A percentile compares a stretch with the other conserved stretches of the same genome.
Conservation (phyloP, 2,797 vertebrate species). For the Lateolabrax maculatus region DNA sequence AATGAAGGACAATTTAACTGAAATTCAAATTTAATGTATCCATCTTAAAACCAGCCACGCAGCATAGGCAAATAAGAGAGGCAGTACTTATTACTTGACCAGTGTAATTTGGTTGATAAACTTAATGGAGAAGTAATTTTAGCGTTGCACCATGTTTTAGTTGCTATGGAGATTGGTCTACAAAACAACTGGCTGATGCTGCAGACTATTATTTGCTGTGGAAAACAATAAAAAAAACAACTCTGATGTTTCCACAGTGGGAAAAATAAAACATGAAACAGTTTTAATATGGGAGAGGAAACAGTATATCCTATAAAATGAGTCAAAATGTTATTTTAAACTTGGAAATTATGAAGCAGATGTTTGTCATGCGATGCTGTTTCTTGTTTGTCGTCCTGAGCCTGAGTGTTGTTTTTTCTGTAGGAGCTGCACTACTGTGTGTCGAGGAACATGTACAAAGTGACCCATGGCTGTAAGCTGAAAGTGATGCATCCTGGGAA, state of each 20-base stretch:
- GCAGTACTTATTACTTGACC: slow-evolving; percentile 26
- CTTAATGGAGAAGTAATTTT: slow-evolving; percentile 52
- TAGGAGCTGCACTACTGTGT: slow-evolving; percentile 93
- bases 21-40: slow-evolving; percentile 31
- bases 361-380: slow-evolving; percentile 4
- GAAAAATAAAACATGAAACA: slow-evolving; percentile 14
- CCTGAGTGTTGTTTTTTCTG: slow-evolving; percentile 14
- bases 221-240: slow-evolving; percentile 14
- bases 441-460: slow-evolving; percentile 90
- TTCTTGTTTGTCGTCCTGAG: background rate
- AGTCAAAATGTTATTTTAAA: slow-evolving; percentile 38
- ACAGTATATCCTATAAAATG: background rate
- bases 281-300: slow-evolving; percentile 2
- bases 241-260: slow-evolving; percentile 1
- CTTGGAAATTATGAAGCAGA: background rate
- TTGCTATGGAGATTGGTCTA: slow-evolving; percentile 61
- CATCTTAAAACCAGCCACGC: slow-evolving; percentile 8
- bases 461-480: slow-evolving; percentile 87
- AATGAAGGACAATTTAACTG: slow-evolving; percentile 28
- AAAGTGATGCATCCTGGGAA: slow-evolving; percentile 93
- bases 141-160: slow-evolving; percentile 48
- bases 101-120: slow-evolving; percentile 49
- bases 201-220: slow-evolving; percentile 23
- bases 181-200: slow-evolving; percentile 40
- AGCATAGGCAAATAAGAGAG: slow-evolving; percentile 11